These are phyloP conservation scores for Lordiphosa andalusiaca DNA, from an alignment of 2,888 invertebrate genomes.

Conservation along the genomic window DNA sequence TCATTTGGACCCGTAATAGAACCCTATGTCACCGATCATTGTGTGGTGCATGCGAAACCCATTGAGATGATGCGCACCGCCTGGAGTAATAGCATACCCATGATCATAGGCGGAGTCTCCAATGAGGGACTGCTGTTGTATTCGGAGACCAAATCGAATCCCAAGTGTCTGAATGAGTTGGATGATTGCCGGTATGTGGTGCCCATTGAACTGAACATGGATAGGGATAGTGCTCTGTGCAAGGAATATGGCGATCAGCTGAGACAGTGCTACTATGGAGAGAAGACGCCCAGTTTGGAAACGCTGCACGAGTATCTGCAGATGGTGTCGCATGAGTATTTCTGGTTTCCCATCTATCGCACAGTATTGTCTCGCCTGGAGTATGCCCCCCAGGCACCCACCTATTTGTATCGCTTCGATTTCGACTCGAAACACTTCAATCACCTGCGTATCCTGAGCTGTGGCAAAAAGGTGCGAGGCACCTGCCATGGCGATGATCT, in stretches of 20 bases:
- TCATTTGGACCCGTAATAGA: constrained; percentile 80
- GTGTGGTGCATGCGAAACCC: constrained; percentile 77
- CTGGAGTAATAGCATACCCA: constrained; percentile 79
- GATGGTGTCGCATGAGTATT: constrained; percentile 79
- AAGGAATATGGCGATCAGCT: constrained; percentile 75
- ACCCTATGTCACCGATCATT: constrained; percentile 76
- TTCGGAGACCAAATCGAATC: constrained; percentile 73
- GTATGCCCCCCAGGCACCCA: constrained; percentile 72
- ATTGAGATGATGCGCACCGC: constrained; percentile 77
- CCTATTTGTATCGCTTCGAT: constrained; percentile 79
- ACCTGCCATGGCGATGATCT: constrained; percentile 80
- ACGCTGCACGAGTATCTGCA: constrained; percentile 79
- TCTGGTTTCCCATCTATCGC: constrained; percentile 80
- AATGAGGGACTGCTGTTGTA: constrained; percentile 79
- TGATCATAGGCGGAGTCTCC: constrained; percentile 79
- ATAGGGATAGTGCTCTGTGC: constrained; percentile 73
- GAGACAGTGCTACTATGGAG: constrained; percentile 74
- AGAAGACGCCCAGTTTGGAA: constrained; percentile 76
- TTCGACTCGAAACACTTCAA: constrained; percentile 80
- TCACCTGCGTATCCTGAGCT: constrained; percentile 78
- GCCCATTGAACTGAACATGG: constrained; percentile 77
- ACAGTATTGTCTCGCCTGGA: constrained; percentile 76
- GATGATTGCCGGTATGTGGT: constrained; percentile 77
- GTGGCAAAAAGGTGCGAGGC: constrained; percentile 78
- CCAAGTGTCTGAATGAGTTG: constrained; percentile 76